These are phyloP conservation scores for Calosoma granatense DNA, from an alignment of 1,140 invertebrate genomes.

Conservation along the genomic window DNA sequence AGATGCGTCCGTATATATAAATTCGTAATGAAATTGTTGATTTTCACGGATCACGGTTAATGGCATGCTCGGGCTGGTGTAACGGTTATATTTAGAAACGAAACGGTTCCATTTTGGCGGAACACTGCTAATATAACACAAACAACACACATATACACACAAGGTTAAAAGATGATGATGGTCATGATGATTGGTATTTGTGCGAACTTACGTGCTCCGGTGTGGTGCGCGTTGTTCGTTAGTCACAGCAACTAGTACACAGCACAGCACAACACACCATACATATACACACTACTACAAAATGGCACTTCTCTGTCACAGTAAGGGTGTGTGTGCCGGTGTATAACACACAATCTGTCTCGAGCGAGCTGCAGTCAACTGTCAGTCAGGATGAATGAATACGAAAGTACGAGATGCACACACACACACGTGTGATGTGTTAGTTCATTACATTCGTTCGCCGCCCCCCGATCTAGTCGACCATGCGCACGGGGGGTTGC, in stretches of 20 bases:
- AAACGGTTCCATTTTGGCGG: background rate
- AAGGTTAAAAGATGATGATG: background rate
- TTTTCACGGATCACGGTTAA: conserved; percentile 1
- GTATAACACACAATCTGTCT: background rate
- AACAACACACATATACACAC: background rate
- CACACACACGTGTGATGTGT: background rate
- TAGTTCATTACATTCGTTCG: no score
- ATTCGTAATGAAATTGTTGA: background rate
- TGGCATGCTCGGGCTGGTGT: background rate
- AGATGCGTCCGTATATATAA: no score
- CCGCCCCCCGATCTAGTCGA: background rate
- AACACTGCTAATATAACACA: background rate
- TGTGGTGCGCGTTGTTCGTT: background rate
- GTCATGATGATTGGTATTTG: background rate
- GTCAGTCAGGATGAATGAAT: background rate
- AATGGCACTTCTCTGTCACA: background rate
- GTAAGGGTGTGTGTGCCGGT: no score
- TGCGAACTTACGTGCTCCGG: background rate
- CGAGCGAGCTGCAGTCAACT: background rate
- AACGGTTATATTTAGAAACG: conserved; percentile 2
- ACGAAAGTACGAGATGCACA: background rate
- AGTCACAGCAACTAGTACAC: no score
- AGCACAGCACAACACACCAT: background rate
- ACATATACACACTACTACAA: background rate
- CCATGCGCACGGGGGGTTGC: background rate